Evolutionary conservation across 1,140 invertebrate genomes (phyloP).

Genomic region (Dufourea novaeangliae): DNA sequence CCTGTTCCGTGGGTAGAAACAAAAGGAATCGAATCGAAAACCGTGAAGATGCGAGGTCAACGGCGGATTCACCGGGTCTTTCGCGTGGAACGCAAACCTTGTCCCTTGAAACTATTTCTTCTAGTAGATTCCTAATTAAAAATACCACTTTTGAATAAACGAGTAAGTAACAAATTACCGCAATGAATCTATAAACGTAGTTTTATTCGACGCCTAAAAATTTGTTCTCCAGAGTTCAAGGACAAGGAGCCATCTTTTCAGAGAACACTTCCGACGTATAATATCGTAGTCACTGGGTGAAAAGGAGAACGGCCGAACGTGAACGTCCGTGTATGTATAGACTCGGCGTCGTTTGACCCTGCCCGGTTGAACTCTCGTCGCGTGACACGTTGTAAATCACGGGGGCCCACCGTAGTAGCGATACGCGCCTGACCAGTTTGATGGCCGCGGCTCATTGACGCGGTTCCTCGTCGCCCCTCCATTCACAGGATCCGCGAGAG

Average conservation of each 20-base stretch:
- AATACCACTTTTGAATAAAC: too few species aligned
- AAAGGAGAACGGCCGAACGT: slow-evolving; percentile 30
- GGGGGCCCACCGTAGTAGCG: slow-evolving; percentile 67
- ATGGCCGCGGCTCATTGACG: slow-evolving; percentile 77
- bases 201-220: not conserved
- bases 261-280: slow-evolving; percentile 39
- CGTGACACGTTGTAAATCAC: slow-evolving; percentile 76
- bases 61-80: too few species aligned
- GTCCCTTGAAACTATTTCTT: too few species aligned
- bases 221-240: slow-evolving; percentile 12
- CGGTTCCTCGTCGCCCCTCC: slow-evolving; percentile 72
- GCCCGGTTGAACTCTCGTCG: slow-evolving; percentile 70
- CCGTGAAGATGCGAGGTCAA: too few species aligned
- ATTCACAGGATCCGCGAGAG: slow-evolving; percentile 68
- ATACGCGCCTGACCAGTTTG: slow-evolving; percentile 75
- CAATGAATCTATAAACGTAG: too few species aligned
- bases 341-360: slow-evolving; percentile 48
- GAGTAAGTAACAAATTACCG: too few species aligned
- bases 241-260: slow-evolving; percentile 2
- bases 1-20: too few species aligned
- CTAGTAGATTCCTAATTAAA: too few species aligned
- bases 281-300: slow-evolving; percentile 34
- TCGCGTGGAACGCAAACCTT: too few species aligned
- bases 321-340: slow-evolving; percentile 36
- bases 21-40: too few species aligned